Conservation (phyloP, 2,797 vertebrate species). For the Anas acuta region DNA sequence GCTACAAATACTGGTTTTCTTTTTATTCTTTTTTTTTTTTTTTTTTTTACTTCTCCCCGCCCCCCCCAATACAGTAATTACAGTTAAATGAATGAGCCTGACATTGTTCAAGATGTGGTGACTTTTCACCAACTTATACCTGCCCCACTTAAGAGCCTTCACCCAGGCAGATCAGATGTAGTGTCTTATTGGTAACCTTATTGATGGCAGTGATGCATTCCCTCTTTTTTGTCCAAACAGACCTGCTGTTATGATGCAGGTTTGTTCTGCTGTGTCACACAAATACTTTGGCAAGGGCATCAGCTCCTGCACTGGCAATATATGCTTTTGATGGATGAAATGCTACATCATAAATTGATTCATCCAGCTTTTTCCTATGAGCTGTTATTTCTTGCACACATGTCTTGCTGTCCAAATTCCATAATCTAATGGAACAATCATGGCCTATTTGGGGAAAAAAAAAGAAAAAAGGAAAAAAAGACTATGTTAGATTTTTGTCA, state of each 20-base stretch:
- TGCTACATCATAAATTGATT: conserved; percentile 98
- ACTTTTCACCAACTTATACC: conserved; percentile 73
- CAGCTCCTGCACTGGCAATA: conserved; percentile 97
- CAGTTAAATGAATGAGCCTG: conserved; percentile 83
- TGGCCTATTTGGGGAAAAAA: conserved; percentile 84
- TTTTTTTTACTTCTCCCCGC: conserved; percentile 62
- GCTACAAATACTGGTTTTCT: conserved; percentile 82
- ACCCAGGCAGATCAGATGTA: conserved; percentile 80
- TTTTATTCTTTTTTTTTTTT: conserved; percentile 32
- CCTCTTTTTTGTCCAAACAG: conserved; percentile 78
- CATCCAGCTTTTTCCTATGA: conserved; percentile 97
- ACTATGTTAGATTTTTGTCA: conserved; percentile 8
- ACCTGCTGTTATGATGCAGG: conserved; percentile 71
- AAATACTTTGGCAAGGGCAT: conserved; percentile 98
- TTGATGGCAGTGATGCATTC: conserved; percentile 86
- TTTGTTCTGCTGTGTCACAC: conserved; percentile 83
- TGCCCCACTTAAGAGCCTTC: conserved; percentile 69
- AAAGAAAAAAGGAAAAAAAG: background rate
- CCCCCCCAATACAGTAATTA: conserved; percentile 85
- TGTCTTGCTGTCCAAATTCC: conserved; percentile 99
- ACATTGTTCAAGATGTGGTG: conserved; percentile 76
- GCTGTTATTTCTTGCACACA: conserved; percentile 99
- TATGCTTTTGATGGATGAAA: conserved; percentile 99
- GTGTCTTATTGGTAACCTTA: conserved; percentile 82
- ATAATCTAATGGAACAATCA: conserved; percentile 97